Base-by-base conservation (phyloP, 2,888 invertebrate genomes). In the Sepiola atlantica region DNA sequence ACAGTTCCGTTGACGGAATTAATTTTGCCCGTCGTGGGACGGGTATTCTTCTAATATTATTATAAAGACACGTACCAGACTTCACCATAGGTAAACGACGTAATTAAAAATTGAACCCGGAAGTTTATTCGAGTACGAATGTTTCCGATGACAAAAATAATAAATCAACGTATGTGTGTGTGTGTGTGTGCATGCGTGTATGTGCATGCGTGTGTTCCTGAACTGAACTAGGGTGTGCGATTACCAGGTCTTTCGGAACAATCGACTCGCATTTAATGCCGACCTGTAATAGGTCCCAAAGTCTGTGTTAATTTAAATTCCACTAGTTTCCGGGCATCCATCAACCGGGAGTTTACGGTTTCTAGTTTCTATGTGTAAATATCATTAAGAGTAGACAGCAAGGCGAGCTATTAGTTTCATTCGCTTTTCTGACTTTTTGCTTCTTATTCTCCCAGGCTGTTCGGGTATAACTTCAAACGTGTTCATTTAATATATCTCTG, bases 221-320 rank as follows among this genome's bases (percentile, higher is more conserved):
- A 24, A 28, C 24, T 45, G 14, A 8, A 54, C 54, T 20, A 45
- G 91, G 35, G 91, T 91, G 45, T 32, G 45, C 35, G 45, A 77
- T 77, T n/a, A 77, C n/a, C n/a, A n/a, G n/a, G 61, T 32, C 32
- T 32, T 77, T n/a, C 10, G 32, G 32, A 77, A n/a, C 77, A n/a
- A 32, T 12, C 16, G n/a, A 77, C n/a, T 77, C n/a, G n/a, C 18
- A 77, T 77, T 77, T 77, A 77, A 14, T 77, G 18, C n/a, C n/a
- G n/a, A 14, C 18, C 16, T 18, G n/a, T 77, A 32, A 77, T n/a
- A 77, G 77, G 77, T n/a, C 77, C 32, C 77, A n/a, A n/a, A n/a
- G n/a, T n/a, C n/a, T 32, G 77, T n/a, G 77, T 77, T 77, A 77
- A 77, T 77, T 77, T 77, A n/a, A 77, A 77, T 77, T n/a, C 77